Evolutionary conservation across 2,797 vertebrate species (phyloP).

Genomic region (Neosilurus hyrtlii): DNA sequence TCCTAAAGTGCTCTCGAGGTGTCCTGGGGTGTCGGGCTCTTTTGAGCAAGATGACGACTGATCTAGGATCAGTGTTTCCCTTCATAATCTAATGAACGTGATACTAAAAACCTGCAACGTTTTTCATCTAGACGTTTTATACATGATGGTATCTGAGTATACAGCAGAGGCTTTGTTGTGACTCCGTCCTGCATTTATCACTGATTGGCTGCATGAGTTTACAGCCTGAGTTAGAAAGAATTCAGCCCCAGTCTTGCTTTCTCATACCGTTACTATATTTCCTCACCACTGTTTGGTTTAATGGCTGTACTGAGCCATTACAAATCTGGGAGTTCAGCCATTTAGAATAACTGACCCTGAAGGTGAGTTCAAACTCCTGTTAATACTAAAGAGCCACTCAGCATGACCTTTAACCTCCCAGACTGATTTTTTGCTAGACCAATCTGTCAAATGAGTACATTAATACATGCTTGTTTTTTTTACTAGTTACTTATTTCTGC

Average conservation of each 20-base stretch:
- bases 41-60: neutral
- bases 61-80: constrained; percentile 7
- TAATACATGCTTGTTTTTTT: neutral
- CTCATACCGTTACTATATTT: neutral
- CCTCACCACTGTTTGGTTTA: neutral
- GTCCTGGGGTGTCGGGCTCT: neutral
- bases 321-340: neutral
- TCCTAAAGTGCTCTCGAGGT: constrained; percentile 23
- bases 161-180: neutral
- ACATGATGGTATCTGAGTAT: no score
- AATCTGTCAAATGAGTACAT: neutral
- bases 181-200: neutral
- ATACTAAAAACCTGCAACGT: neutral
- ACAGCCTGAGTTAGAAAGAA: neutral
- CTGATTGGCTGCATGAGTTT: neutral
- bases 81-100: neutral
- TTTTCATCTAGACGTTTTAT: neutral
- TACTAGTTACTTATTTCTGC: neutral
- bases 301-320: neutral
- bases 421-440: neutral
- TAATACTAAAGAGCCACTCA: neutral
- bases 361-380: neutral
- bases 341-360: neutral
- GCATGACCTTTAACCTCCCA: neutral
- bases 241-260: neutral